Base-by-base conservation (phyloP, 2,888 invertebrate genomes). In the Antheraea yamamai region DNA sequence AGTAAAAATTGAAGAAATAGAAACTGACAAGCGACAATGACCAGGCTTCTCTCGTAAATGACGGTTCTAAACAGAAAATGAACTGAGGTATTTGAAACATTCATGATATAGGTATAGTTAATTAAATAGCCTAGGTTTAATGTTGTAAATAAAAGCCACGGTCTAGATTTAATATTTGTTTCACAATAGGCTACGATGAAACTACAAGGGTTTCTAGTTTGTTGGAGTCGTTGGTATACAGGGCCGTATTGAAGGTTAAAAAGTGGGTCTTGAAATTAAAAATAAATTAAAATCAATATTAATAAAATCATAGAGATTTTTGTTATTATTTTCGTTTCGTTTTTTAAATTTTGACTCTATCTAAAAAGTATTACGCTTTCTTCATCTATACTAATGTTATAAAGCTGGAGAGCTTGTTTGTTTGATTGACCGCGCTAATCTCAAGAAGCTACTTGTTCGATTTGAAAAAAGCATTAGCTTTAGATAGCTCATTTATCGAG, bases 141-240 rank as follows among this genome's bases (percentile, higher is more conserved):
- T 66, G 26, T 26, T 66, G 26, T 6, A 26, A 66, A 66, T 16
- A 30, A 14, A 66, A 26, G 16, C 16, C 16, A 30, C 16, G 4
- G 16, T 30, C 30, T 30, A 30, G 26, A 30, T 66, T 66, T 66
- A 18, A 64, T 64, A 26, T 66, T 66, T 30, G 64, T 66, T 64
- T 66, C 64, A 66, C 26, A 66, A 66, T 30, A 66, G 64, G 4
- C 64, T 14, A 30, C 30, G 26, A 26, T 16, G 30, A 66, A 66
- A 66, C 30, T 26, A 66, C 16, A 66, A 66, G 64, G 64, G 64
- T 20, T 66, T 66, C 64, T 16, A 66, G 64, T 26, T 66, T 66
- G 64, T 66, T 66, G 18, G 64, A 66, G 64, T 61, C 4, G 18
- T 8, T 47, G 12, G 7, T 30, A 16, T 30, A 26, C 64, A 26